Evolutionary conservation across 2,113 vertebrate species (phyloP), one percentile per base, ranked within the genome.

Genomic region (Rhombomys opimus): DNA sequence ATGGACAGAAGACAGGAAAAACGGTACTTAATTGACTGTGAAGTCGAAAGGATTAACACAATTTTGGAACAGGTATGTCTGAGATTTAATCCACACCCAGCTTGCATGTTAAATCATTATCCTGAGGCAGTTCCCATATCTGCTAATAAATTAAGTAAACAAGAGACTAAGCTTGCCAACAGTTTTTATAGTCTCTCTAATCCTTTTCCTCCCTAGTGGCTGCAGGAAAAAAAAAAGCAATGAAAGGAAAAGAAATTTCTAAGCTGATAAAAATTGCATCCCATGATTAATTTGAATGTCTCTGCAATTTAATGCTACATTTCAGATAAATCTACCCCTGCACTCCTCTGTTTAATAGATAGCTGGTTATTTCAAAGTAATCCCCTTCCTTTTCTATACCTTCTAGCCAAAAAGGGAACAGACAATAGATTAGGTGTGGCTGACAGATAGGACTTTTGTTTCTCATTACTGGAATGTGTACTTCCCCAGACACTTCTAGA

Each of bases 1-100:
- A 99, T 99, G 99, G 99, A 99, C 99, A 99, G 99, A 92, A 98
- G 99, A 90, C 99, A 99, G 98, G 99, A 99, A 98, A 99, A 99
- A 97, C 99, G 99, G 98, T 99, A 99, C 90, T 98, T 99, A 98
- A 99, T 99, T 95, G 99, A 99, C 98, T 99, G 99, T 20, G 99
- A 99, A 98, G 99, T 99, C 67, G 99, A 99, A 97, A 98, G 99
- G 97, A 99, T 99, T 98, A 99, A 99, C 98, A 99, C 99, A 93
- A 99, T 99, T 98, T 98, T 99, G 98, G 99, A 99, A 97, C 99
- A 99, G 99, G 99, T 99, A 99, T 81, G 97, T 96, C 84, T 59
- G 86, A 88, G 96, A 97, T 84, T 75, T 96, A 97, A 86, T 91
- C 54, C 23, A 75, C n/a, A 38, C 70, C 32, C 65, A 84, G 72